A percentile compares a stretch with the other conserved stretches of the same genome.
These are phyloP conservation scores for Corythoichthys haematopterus DNA, from an alignment of 2,113 vertebrate species.

Conservation along the genomic window DNA sequence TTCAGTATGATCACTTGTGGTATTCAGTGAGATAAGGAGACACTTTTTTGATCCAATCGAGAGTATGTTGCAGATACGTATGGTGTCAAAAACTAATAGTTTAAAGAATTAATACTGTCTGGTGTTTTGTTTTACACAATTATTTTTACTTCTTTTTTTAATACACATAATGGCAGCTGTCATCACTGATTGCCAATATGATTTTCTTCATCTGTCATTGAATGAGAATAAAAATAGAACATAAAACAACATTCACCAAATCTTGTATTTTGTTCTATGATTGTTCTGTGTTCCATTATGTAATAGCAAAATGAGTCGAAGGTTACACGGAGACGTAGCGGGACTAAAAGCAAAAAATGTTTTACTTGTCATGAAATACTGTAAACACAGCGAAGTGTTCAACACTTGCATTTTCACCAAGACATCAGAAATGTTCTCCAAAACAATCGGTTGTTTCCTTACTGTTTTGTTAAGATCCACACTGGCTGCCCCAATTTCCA, in stretches of 20 bases:
- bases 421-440: too few species aligned
- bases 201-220: constrained; percentile 40
- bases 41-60: not conserved
- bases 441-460: too few species aligned
- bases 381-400: too few species aligned
- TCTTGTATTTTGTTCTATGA: not conserved
- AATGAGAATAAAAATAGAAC: constrained; percentile 55
- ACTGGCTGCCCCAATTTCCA: too few species aligned
- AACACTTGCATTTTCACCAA: too few species aligned
- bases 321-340: too few species aligned
- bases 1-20: constrained; percentile 25
- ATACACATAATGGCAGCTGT: constrained; percentile 61
- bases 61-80: constrained; percentile 22
- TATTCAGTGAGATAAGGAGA: constrained; percentile 16
- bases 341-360: too few species aligned
- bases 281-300: not conserved
- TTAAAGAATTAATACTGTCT: constrained; percentile 10
- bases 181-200: constrained; percentile 46
- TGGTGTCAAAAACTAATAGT: constrained; percentile 30
- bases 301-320: too few species aligned
- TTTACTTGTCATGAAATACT: too few species aligned
- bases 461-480: too few species aligned
- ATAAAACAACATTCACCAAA: not conserved
- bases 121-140: constrained; percentile 39
- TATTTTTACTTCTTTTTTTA: constrained; percentile 47